These are phyloP conservation scores for Nemotelus nigrinus DNA, from an alignment of 2,888 invertebrate genomes.

Conservation along the genomic window DNA sequence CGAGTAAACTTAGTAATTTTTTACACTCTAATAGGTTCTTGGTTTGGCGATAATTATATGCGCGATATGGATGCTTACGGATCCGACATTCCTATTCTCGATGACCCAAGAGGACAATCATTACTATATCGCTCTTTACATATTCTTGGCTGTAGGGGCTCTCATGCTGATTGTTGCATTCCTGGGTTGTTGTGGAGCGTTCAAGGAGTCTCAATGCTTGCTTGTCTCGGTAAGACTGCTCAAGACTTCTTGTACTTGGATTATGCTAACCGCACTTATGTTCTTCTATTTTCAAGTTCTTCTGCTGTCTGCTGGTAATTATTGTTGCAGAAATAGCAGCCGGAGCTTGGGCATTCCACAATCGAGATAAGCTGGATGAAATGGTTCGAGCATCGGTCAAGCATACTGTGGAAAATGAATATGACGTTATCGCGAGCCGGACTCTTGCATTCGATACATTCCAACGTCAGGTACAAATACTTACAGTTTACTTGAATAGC, in stretches of 20 bases:
- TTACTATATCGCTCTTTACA: conserved; percentile 76
- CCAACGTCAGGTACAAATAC: conserved; percentile 68
- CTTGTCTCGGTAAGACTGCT: conserved; percentile 74
- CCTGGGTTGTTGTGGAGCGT: conserved; percentile 85
- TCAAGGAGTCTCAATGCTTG: conserved; percentile 80
- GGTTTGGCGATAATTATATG: conserved; percentile 76
- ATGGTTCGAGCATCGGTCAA: conserved; percentile 73
- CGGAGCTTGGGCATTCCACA: conserved; percentile 80
- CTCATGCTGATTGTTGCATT: conserved; percentile 80
- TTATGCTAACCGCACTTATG: conserved; percentile 4
- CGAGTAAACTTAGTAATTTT: not conserved
- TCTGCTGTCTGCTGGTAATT: conserved; percentile 78
- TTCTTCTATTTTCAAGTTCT: conserved; percentile 70
- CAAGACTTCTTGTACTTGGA: not conserved
- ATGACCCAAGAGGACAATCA: conserved; percentile 71
- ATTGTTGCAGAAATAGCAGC: conserved; percentile 82
- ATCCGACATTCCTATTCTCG: conserved; percentile 77
- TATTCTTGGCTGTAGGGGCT: conserved; percentile 77
- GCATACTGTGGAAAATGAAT: conserved; percentile 73
- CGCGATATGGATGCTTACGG: conserved; percentile 81
- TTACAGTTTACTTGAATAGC: not conserved
- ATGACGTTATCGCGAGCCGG: conserved; percentile 68
- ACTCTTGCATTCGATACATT: conserved; percentile 75
- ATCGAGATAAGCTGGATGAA: conserved; percentile 73
- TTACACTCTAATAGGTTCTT: conserved; percentile 70